Conservation (phyloP, 1,140 invertebrate genomes). For the Drosophila sechellia region DNA sequence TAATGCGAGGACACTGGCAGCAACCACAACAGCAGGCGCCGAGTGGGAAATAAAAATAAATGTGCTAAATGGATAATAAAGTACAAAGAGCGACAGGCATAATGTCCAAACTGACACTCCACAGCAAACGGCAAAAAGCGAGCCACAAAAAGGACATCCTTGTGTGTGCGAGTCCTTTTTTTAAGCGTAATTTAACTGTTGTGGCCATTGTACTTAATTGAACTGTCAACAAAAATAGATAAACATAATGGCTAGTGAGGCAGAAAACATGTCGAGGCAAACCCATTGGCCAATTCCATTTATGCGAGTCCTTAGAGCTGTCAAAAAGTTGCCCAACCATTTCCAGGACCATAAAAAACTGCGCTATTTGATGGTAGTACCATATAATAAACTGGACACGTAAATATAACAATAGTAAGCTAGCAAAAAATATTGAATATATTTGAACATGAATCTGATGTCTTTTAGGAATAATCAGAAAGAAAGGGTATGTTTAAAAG, state of each 20-base stretch:
- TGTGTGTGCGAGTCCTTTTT: conserved; percentile 49
- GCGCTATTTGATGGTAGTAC: not conserved
- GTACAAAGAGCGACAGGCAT: conserved; percentile 75
- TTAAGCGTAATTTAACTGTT: conserved; percentile 81
- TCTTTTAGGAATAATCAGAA: too few species aligned
- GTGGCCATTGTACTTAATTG: conserved; percentile 78
- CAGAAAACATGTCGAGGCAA: conserved; percentile 26
- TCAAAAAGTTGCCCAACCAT: not conserved
- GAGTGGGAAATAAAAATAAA: conserved; percentile 77
- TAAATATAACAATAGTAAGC: too few species aligned
- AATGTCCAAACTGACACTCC: conserved; percentile 67
- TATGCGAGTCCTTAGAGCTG: not conserved
- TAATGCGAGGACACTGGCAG: conserved; percentile 59
- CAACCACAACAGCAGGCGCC: conserved; percentile 35
- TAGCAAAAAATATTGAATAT: not conserved
- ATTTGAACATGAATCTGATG: not conserved
- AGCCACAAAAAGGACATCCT: conserved; percentile 37
- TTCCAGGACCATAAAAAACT: not conserved
- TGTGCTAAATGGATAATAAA: conserved; percentile 83
- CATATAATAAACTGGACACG: not conserved
- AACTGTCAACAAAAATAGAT: conserved; percentile 78
- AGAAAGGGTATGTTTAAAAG: too few species aligned
- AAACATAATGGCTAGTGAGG: conserved; percentile 59
- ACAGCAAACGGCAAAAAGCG: conserved; percentile 33
- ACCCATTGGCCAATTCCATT: conserved; percentile 23